Evolutionary conservation across 92 coral and sea anemone genomes (phyloP), one percentile per base, ranked within the genome.

Genomic region (Anthopleura xanthogrammica): DNA sequence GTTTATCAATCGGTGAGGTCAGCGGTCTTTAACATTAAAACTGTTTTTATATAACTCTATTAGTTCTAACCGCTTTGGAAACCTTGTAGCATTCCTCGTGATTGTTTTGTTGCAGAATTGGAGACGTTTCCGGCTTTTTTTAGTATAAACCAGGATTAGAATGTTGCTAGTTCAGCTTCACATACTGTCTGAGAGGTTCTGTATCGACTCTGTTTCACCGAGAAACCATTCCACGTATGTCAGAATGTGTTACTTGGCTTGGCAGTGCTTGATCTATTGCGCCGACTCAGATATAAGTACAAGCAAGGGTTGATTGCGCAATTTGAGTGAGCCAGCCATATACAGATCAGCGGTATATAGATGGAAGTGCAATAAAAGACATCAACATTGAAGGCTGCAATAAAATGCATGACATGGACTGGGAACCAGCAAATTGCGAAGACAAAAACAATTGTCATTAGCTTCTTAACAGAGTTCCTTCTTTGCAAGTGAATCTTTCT

Each of bases 241-340:
- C 58, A 75, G 57, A 75, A 75, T 16, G 85, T 56, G 64, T 77
- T 77, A 52, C 79, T 82, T 6, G 85, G 80, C 41, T 82, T 82
- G n/a, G 54, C 71, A 7, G 17, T 52, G 17, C 68, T 54, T 9
- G 43, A 42, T 19, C 85, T 72, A 19, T 60, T 82, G 52, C 76
- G 76, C 2, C 72, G 85, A 70, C 76, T 82, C 66, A 82, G 72
- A 52, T 82, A 82, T 60, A 92, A 75, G 60, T 95, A 95, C 86
- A 95, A 77, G 46, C 95, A 91, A 7, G 98, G 98, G 68, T 95
- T 95, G 23, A 89, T 90, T 6, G 98, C 98, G 75, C 98, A 94
- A 80, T 95, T 95, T 16, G 93, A 72, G 82, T 95, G 95, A 84
- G 95, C 92, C 74, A 95, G 79, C 60, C 92, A 85, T 65, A 56